Evolutionary conservation across 1,140 invertebrate genomes (phyloP), one percentile per base, ranked within the genome.

Genomic region (Papilio polyxenes): DNA sequence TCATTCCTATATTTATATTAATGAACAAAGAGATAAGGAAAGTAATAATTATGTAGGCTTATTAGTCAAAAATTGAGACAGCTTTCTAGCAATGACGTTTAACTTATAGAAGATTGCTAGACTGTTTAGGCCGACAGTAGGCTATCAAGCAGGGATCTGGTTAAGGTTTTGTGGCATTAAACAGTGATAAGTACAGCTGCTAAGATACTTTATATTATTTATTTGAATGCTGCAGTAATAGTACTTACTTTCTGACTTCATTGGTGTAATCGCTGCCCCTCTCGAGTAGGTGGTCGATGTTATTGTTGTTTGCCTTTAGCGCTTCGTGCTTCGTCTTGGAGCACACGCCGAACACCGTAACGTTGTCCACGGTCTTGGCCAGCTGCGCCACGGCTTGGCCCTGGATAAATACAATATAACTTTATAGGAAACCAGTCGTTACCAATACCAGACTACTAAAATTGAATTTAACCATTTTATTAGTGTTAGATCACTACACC

Each of bases 361-460:
- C 96, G 87, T 98, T 96, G 11, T 96, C 95, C n/a, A 98, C 96
- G 0, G 97, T 98, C 94, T 97, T 97, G 53, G 96, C 96, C 65
- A 98, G 94, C 92, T 98, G 98, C 37, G 96, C 96, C 10, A 98
- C 95, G 3, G 98, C 98, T 94, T 97, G 97, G 78, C 98, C 98
- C 97, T 98, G 31, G 44, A 40, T 20, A 75, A 49, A 20, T 75
- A 40, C 11, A 20, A 75, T n/a, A 20, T 44, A 49, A 49, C 8
- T 75, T 49, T 75, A 49, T 49, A 75, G 17, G 17, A 23, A 23
- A 75, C 7, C 37, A 49, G 0, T 75, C 37, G 5, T n/a, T 44
- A n/a, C n/a, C n/a, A n/a, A 48, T 15, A n/a, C 10, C 17, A 1
- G 53, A n/a, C n/a, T 59, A 59, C 8, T 7, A 59, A 20, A n/a